phyloP scores from a whole-genome alignment of 2,113 vertebrate species.

The Sinocyclocheilus rhinocerous region DNA sequence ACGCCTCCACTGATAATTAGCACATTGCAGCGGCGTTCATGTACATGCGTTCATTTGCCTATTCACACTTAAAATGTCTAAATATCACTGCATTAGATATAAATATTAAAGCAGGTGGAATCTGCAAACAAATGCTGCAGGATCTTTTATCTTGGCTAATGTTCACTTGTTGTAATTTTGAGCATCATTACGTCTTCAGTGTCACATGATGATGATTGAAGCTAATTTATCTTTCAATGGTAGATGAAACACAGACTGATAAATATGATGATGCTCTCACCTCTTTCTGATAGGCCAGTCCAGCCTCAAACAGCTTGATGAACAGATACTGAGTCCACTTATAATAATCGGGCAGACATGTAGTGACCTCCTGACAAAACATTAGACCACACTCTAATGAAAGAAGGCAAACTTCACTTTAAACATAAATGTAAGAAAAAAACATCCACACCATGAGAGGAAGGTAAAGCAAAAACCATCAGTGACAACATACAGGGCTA shows the following conservation, averaged over 20 bases:
- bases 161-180: too few relatives aligned
- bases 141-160: too few relatives aligned
- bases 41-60: too few relatives aligned
- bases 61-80: too few relatives aligned
- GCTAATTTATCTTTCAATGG: background rate
- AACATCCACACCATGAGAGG: background rate
- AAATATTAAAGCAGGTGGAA: background rate
- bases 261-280: constrained; percentile 68
- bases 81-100: background rate
- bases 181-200: too few relatives aligned
- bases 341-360: constrained; percentile 93
- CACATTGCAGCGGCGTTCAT: background rate
- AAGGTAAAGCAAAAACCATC: background rate
- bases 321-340: constrained; percentile 97
- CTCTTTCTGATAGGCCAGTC: constrained; percentile 95
- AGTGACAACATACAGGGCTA: background rate
- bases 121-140: too few relatives aligned
- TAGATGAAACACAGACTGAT: background rate
- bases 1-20: background rate
- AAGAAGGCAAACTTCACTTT: background rate
- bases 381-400: background rate
- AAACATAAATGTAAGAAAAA: background rate
- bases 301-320: constrained; percentile 89
- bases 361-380: constrained; percentile 87
- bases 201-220: too few relatives aligned